Base-by-base conservation (phyloP, 1,140 invertebrate genomes). In the Leptestheria dahalacensis region DNA sequence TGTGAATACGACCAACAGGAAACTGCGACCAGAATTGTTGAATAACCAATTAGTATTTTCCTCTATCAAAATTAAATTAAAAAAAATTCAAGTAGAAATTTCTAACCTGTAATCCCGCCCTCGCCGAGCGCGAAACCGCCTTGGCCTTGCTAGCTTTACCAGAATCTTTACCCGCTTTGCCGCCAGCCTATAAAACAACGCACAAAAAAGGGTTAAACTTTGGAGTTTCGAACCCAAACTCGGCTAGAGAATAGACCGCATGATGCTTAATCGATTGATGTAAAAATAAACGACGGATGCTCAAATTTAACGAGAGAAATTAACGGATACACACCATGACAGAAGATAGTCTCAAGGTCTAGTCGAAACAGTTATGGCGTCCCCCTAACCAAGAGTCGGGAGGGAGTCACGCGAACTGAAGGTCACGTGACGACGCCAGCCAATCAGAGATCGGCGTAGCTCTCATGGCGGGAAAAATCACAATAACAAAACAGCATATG, bases 101-200 rank as follows among this genome's bases (percentile, higher is more conserved):
- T 41, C 76, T 81, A 80, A 96, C 93, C 85, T 97, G 95, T 68
- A 99, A 80, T 65, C 96, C 96, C 68, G 96, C 96, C 69, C 95
- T 81, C 59, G 94, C 93, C 57, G 95, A 98, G 70, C 96, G 83
- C 54, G 95, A 98, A 48, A 99, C 91, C 65, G 95, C 94, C 80
- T 98, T 98, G 52, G 92, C 91, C 78, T 98, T 98, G 33, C 15
- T 41, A n/a, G 93, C 88, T 80, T 99, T 99, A 69, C 96, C 96
- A 52, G 93, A 96, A 80, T 98, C 94, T 80, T 98, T 98, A 69
- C 95, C 95, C 75, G 95, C 94, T 87, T 99, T 99, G 71, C 95
- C 95, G 71, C 93, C 94, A 83, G 93, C 92, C 94, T 60, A n/a
- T n/a, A 60, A 50, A 33, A 28, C 15, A 9, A 41, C 15, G 24